Base-by-base conservation (phyloP, 2,113 vertebrate species). In the Rhinopomastus cyanomelas region DNA sequence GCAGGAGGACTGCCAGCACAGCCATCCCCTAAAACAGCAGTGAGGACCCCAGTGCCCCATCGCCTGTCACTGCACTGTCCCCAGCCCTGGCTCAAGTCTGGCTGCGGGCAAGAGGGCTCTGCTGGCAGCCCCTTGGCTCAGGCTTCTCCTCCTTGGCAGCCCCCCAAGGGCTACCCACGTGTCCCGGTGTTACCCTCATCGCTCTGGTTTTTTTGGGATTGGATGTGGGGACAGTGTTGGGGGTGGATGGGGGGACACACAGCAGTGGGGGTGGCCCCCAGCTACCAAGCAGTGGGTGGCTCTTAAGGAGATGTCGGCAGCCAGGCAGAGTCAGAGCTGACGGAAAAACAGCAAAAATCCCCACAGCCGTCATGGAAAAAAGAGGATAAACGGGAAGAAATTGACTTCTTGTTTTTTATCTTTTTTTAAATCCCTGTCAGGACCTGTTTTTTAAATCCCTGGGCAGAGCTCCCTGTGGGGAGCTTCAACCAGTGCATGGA, bases 331-430 rank as follows among this genome's bases (percentile, higher is more conserved):
- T 44, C 77, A 53, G 42, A 36, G 48, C 77, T 59, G 61, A 77
- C 1, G 18, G 84, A 79, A 90, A 90, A 87, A 25, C 84, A 46
- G 30, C 75, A 82, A 85, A 93, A 85, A 81, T 23, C 89, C 87
- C 79, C 27, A 19, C 85, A 53, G 72, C 85, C 85, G 56, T 94
- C 89, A 93, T 78, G 94, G 95, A 89, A 94, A 42, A 94, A 96
- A 92, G 85, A 93, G 82, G 87, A 93, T 89, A 94, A 95, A 95
- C 89, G 84, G 80, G 89, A 90, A 75, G 92, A 85, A 79, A 4
- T 55, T 66, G 73, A 81, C 64, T 90, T 87, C 19, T 72, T 53
- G 14, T 8, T 7, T 6, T 32, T 6, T 18, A 44, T 32, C 0
- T 77, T 87, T 87, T 88, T 94, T 76, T 57, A 61, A 93, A 93